Base-by-base conservation (phyloP, 2,797 vertebrate genomes). In the Coranthus polyacanthus region DNA sequence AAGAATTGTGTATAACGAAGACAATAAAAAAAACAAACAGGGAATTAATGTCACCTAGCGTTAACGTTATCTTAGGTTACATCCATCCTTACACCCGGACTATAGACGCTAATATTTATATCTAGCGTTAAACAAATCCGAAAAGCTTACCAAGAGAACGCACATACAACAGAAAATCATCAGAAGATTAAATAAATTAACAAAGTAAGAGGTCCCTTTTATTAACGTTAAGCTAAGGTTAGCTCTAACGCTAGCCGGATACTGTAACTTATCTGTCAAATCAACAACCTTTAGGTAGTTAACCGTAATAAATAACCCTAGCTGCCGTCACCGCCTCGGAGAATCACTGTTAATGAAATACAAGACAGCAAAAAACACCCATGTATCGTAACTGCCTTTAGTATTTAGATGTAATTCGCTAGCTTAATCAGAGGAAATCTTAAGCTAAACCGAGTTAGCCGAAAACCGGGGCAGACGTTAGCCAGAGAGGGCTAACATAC, bases 181-280 rank as follows among this genome's bases (percentile, higher is more conserved):
- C 3, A 32, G 10, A 32, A 8, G 2, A 9, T 9, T 8, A 32
- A 32, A 8, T 18, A 13, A 15, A 18, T 45, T 10, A 38, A 62
- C 32, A 36, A 51, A 72, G 20, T 16, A 45, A 29, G 2, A 51
- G 5, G 11, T 45, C 39, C 29, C 12, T 24, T 12, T 21, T 61
- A 1, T 21, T 15, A 41, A 17, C n/a, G 43, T 32, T 0, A 21
- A 63, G 72, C 63, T 75, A 78, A 36, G 15, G 32, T 50, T 82
- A 81, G 67, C 73, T 0, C 36, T 9, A 12, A 8, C 22, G 68
- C 68, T 89, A 84, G 59, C 67, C 16, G 49, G 21, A 4, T 22
- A 20, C 51, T 16, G 7, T 56, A 75, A 62, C 61, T 71, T 84
- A 78, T 70, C 79, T 84, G 81, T 89, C 88, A 89, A 64, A 84